Evolutionary conservation across 2,888 invertebrate genomes (phyloP), one percentile per base, ranked within the genome.

Genomic region (Aproaerema taeniolella): DNA sequence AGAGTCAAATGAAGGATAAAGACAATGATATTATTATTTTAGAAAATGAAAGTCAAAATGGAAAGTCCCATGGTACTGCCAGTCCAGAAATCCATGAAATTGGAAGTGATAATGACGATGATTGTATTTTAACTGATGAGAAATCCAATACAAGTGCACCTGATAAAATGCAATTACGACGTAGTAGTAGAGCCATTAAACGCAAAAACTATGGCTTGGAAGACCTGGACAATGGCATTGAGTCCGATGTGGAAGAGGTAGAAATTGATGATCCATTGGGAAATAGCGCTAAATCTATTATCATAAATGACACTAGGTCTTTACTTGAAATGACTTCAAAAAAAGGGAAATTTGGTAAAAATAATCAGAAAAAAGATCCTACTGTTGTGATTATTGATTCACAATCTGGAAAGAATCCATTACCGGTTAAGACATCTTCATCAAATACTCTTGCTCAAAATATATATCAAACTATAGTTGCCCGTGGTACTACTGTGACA

Each of bases 321-420:
- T 74, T 92, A 46, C 91, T 91, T 1, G 91, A 92, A 65, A 91
- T 92, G 53, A 91, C 92, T 7, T 88, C 90, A 9, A 91, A 90
- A 55, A 69, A 75, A 46, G 61, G 68, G 40, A 70, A 64, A 47
- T 34, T 53, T 4, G 47, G 53, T 41, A 53, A 58, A 26, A 59
- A 61, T 38, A 56, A 50, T 38, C 80, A 81, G 34, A 90, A 92
- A 63, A 91, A 94, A 58, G 91, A 94, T 67, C 91, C 92, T 0
- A 92, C 92, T 5, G 80, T 94, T 50, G 93, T 94, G 20, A 93
- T 94, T 35, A 93, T 94, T 50, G 94, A 94, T 61, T 92, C 93
- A 8, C 92, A 93, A 76, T 90, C 92, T 17, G 90, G 90, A 12
- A 90, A 91, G 52, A 89, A 89, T 9, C 86, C 89, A 11, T 68